A percentile compares a stretch with the other conserved stretches of the same genome.
Conservation (phyloP, 2,113 vertebrate genomes). For the Felis chaus region DNA sequence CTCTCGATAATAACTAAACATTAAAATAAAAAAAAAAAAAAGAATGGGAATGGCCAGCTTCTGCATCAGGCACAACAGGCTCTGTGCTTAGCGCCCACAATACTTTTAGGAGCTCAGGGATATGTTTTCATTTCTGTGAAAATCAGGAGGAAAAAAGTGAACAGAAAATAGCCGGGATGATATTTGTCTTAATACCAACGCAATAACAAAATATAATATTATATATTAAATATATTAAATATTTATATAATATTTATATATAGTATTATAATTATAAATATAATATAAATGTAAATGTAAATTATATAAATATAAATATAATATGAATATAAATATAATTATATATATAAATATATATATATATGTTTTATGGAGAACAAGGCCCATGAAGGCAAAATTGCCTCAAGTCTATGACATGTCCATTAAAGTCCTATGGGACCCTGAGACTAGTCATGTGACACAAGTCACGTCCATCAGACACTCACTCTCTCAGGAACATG, state of each 20-base stretch:
- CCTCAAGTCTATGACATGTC: background rate
- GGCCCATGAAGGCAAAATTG: background rate
- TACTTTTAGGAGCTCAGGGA: background rate
- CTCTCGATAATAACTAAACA: too few relatives aligned
- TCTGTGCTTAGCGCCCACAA: background rate
- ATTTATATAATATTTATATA: too few relatives aligned
- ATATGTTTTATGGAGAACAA: background rate
- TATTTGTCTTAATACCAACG: background rate
- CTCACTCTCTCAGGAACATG: background rate
- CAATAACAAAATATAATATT: background rate
- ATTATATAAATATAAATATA: too few relatives aligned
- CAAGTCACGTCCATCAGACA: background rate
- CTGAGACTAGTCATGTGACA: background rate
- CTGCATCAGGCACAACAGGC: background rate
- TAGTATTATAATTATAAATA: too few relatives aligned
- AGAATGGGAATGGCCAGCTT: background rate
- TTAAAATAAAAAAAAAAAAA: background rate
- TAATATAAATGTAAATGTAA: too few relatives aligned
- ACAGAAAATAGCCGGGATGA: background rate
- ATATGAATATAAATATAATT: too few relatives aligned
- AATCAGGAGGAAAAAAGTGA: background rate
- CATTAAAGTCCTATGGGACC: background rate
- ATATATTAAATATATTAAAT: background rate
- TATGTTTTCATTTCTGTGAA: background rate
- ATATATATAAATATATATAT: background rate